Evolutionary conservation across 2,113 vertebrate genomes (phyloP).

Genomic region (Oenanthe oenanthe): DNA sequence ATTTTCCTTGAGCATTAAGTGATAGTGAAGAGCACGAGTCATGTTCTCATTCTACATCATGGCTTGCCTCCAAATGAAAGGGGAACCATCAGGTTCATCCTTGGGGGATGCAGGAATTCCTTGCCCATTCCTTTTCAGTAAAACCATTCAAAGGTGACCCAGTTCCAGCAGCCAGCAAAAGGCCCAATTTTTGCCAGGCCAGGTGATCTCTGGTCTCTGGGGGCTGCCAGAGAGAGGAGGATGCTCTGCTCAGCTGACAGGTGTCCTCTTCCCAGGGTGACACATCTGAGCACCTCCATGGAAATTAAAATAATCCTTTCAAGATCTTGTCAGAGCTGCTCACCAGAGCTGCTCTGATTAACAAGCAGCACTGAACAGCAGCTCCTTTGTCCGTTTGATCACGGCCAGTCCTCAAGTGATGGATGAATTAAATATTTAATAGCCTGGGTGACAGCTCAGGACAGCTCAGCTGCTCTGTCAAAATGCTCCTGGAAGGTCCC

Average conservation of each 20-base stretch:
- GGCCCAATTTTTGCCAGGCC: neutral
- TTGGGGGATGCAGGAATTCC: neutral
- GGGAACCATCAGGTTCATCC: neutral
- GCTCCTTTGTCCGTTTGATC: constrained; percentile 40
- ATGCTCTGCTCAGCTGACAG: neutral
- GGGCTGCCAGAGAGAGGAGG: neutral
- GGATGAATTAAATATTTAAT: constrained; percentile 24
- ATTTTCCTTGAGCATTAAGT: neutral
- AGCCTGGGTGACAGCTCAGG: constrained; percentile 32
- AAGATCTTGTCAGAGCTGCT: constrained; percentile 27
- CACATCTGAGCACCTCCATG: neutral
- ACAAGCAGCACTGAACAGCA: neutral
- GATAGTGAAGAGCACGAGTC: neutral
- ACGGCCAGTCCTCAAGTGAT: neutral
- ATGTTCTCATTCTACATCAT: neutral
- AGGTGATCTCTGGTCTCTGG: neutral
- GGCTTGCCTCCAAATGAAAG: neutral
- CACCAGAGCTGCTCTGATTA: constrained; percentile 17
- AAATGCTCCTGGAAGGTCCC: neutral
- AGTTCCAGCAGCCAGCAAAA: neutral
- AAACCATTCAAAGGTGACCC: neutral
- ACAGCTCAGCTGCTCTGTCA: neutral
- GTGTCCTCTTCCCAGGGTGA: neutral
- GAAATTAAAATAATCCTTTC: neutral
- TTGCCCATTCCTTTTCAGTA: neutral